These are phyloP conservation scores for Chironomus striatipennis DNA, from an alignment of 1,140 invertebrate genomes.

Conservation along the genomic window DNA sequence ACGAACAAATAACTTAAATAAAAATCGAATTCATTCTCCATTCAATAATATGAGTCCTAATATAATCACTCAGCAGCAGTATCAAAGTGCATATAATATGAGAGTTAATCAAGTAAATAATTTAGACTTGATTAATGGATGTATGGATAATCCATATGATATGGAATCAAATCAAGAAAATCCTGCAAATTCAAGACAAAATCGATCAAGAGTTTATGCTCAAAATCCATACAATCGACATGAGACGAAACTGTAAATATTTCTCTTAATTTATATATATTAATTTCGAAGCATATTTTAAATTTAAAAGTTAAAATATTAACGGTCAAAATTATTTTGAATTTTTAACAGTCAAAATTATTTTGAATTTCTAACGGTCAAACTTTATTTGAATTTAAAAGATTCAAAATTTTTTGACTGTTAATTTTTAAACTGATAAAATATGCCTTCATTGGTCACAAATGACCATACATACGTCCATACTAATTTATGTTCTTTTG, in stretches of 20 bases:
- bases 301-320: too few relatives aligned
- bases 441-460: too few relatives aligned
- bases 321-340: too few relatives aligned
- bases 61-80: background rate
- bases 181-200: background rate
- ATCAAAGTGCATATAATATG: constrained; percentile 6
- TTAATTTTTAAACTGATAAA: too few relatives aligned
- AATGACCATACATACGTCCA: too few relatives aligned
- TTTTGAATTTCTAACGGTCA: background rate
- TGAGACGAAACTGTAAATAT: constrained; percentile 6
- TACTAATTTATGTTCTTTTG: too few relatives aligned
- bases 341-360: background rate
- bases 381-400: background rate
- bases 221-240: constrained; percentile 15
- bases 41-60: constrained; percentile 16
- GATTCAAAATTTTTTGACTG: background rate
- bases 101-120: background rate
- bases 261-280: background rate
- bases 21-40: background rate
- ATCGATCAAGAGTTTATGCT: background rate
- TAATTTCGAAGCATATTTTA: background rate
- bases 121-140: background rate
- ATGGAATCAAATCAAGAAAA: background rate
- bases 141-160: background rate
- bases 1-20: constrained; percentile 15